Evolutionary conservation across 2,797 vertebrate genomes (phyloP), one percentile per base, ranked within the genome.

Genomic region (Leptodactylus fallax): DNA sequence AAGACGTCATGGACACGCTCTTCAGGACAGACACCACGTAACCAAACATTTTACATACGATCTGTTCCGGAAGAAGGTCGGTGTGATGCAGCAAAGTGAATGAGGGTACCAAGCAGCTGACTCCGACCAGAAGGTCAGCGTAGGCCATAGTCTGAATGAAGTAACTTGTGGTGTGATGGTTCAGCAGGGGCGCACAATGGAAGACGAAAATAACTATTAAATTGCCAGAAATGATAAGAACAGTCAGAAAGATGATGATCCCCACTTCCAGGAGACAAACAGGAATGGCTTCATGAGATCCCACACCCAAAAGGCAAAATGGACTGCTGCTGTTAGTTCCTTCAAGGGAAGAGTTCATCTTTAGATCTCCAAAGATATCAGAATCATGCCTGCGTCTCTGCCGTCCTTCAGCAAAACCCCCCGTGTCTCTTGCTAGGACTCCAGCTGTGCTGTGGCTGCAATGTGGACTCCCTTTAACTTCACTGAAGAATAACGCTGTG

Each of bases 91-190:
- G 96, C 79, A 99, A 94, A 76, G 97, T 99, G 90, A 99, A 92
- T 83, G 97, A 98, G 23, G 98, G 98, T 90, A 98, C 96, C 87
- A 99, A 95, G 93, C 98, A 99, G 95, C 98, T 99, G 83, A 99
- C 94, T 0, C 98, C 98, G 89, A 99, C 98, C 93, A 99, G 93
- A 87, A 99, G 96, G 93, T 99, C 98, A 21, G 98, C 98, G 25
- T 99, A 99, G 0, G 98, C 97, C 98, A 99, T 99, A 36, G 98
- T 99, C 95, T 98, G 98, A 91, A 99, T 98, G 93, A 99, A 99
- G 92, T 97, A 97, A 92, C 97, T 99, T 92, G 98, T 99, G 90
- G 97, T 98, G 91, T 99, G 98, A 91, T 99, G 97, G 95, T 97
- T 98, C 25, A 99, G 96, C 91, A 99, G 93, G 65, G 98, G 98